Evolutionary conservation across 2,888 invertebrate species (phyloP), one percentile per base, ranked within the genome.

Genomic region (Osmoderma eremita): DNA sequence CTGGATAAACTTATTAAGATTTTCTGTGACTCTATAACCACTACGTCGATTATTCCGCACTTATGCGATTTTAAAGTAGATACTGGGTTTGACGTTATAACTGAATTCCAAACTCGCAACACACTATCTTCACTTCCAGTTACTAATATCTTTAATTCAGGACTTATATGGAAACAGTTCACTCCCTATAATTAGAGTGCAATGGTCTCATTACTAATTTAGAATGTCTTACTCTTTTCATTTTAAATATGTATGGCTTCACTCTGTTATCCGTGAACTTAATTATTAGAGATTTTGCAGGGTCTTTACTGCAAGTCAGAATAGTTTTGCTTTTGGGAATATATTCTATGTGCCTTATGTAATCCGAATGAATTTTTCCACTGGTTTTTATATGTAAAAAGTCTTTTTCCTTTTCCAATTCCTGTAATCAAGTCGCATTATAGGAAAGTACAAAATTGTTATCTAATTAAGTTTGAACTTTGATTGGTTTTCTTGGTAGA

Each of bases 71-170:
- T 75, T 22, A 85, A 73, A 41, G 77, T 73, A 5, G 79, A 80
- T 3, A 80, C 75, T 1, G 84, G 81, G 69, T 80, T 80, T 36
- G 78, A 74, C 18, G 82, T 78, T 15, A 83, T 78, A 5, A 83
- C 81, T 0, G 83, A 82, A 76, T 87, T 87, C 88, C 88, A 89
- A 36, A 89, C 75, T 1, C 87, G 82, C 3, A 89, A 82, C 0
- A 77, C 73, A 4, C 86, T 86, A 74, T 87, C 86, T 1, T 81
- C 78, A 50, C 87, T 84, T 18, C 89, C 88, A 0, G 87, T 86
- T 1, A 84, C 85, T 30, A 89, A 73, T 42, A 87, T 73, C 64
- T 85, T 86, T 1, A 85, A 79, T 0, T 78, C 74, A 0, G 81
- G 78, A 8, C 85, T 85, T 41, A 83, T 75, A 72, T 85, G 84